Evolutionary conservation across 2,888 invertebrate genomes (phyloP).

Genomic region (Mythimna albipuncta): DNA sequence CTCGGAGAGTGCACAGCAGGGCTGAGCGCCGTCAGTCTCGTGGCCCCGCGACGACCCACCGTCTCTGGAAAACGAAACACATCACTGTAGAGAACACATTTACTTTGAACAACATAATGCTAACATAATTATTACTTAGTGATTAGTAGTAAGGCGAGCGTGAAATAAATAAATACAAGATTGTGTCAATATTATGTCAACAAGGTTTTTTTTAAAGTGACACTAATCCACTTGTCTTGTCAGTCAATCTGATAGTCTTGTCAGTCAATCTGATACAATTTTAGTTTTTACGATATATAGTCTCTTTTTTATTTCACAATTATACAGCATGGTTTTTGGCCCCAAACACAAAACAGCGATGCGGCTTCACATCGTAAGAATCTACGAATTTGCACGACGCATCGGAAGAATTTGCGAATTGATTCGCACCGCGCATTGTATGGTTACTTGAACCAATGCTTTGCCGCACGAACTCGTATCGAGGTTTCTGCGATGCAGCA

Average conservation of each 20-base stretch:
- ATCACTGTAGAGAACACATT: background rate
- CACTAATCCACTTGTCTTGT: background rate
- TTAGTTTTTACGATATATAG: background rate
- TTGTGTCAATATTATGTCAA: conserved; percentile 10
- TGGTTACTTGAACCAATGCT: no score
- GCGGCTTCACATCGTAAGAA: no score
- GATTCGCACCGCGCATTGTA: no score
- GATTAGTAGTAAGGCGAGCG: no score
- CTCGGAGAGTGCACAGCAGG: conserved; percentile 94
- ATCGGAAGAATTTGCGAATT: no score
- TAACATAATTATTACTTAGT: background rate
- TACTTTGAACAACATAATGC: background rate
- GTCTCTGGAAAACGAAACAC: conserved; percentile 74
- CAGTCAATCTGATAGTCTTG: conserved; percentile 4
- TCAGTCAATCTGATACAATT: conserved; percentile 10
- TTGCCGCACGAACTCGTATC: no score
- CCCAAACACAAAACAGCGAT: no score
- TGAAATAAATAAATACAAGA: background rate
- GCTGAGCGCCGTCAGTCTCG: conserved; percentile 82
- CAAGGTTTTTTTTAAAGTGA: background rate
- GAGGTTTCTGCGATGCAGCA: no score
- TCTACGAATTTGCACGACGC: no score
- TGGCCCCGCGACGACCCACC: conserved; percentile 80
- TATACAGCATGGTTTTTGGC: no score
- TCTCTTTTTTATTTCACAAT: background rate